These are phyloP conservation scores for Oxycera nigricornis DNA, from an alignment of 2,888 invertebrate species.

Conservation along the genomic window DNA sequence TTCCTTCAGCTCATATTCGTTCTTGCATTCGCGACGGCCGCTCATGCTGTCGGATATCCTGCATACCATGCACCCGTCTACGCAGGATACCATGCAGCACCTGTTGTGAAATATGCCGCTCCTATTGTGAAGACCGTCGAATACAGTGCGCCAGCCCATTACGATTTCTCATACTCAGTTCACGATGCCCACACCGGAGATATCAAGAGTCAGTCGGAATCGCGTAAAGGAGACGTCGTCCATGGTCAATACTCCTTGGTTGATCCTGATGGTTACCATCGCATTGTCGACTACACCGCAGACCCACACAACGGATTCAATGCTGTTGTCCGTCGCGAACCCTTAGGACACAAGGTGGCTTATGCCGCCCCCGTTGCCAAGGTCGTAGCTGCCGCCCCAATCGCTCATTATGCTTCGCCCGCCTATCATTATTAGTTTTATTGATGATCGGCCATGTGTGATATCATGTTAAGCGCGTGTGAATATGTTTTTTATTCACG, in stretches of 20 bases:
- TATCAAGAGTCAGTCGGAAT: conserved; percentile 64
- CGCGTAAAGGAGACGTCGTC: conserved; percentile 64
- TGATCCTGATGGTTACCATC: conserved; percentile 65
- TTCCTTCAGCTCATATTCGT: conserved; percentile 53
- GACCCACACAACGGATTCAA: conserved; percentile 66
- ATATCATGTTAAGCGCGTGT: neutral
- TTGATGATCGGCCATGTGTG: conserved; percentile 25
- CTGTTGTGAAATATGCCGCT: conserved; percentile 41
- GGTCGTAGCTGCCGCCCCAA: conserved; percentile 52
- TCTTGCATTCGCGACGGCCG: conserved; percentile 52
- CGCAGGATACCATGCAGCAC: conserved; percentile 48
- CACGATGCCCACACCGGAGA: conserved; percentile 65
- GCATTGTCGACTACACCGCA: conserved; percentile 66
- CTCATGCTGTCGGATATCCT: conserved; percentile 54
- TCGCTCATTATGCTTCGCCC: conserved; percentile 52
- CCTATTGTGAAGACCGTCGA: conserved; percentile 42
- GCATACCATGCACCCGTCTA: conserved; percentile 17
- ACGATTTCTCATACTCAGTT: conserved; percentile 64
- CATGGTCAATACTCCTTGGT: conserved; percentile 65
- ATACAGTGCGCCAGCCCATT: conserved; percentile 61
- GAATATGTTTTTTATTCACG: neutral
- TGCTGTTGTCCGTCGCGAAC: conserved; percentile 65
- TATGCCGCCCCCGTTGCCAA: conserved; percentile 57
- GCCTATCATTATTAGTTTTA: conserved; percentile 48
- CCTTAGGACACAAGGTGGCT: conserved; percentile 57